Percentiles rank a stretch among this genome's conserved stretches.
Evolutionary conservation across 2,888 invertebrate species (phyloP).

Genomic region (Girardia tigrina): DNA sequence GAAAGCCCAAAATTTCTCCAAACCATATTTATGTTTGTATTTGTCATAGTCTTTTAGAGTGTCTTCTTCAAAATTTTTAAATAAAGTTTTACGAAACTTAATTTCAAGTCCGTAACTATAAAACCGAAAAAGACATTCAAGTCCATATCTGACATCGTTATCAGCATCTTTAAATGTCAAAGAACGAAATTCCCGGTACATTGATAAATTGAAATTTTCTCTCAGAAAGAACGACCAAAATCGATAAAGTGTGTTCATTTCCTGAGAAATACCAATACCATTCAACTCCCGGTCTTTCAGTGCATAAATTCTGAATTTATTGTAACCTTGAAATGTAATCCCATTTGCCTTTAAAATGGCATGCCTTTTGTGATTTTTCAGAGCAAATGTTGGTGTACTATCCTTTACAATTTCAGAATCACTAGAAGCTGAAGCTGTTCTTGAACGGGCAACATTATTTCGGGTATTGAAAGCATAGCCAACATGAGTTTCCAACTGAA

Average conservation of each 20-base stretch:
- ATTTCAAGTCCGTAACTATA: conserved; percentile 92
- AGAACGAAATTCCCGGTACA: conserved; percentile 86
- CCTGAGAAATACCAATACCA: conserved; percentile 54
- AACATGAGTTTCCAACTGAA: conserved; percentile 19
- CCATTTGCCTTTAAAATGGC: conserved; percentile 25
- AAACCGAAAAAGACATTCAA: conserved; percentile 72
- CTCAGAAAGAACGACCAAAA: conserved; percentile 99
- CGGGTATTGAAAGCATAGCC: conserved; percentile 14
- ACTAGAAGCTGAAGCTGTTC: conserved; percentile 27
- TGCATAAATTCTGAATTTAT: conserved; percentile 1
- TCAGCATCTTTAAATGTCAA: conserved; percentile 83
- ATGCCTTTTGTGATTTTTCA: conserved; percentile 24
- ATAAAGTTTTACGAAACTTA: conserved; percentile 82
- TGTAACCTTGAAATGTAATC: conserved; percentile 29
- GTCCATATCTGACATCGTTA: conserved; percentile 66
- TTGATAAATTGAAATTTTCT: conserved; percentile 89
- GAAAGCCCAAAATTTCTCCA: conserved; percentile 99
- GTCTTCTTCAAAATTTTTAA: conserved; percentile 79
- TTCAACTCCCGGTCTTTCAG: conserved; percentile 21
- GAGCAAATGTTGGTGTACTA: conserved; percentile 52
- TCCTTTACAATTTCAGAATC: conserved; percentile 45
- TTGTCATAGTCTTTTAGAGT: conserved; percentile 71
- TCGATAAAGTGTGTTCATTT: conserved; percentile 96
- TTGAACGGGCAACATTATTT: not conserved
- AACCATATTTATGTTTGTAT: conserved; percentile 78